Conservation (phyloP, 2,888 invertebrate species). For the Cataglyphis albicans region DNA sequence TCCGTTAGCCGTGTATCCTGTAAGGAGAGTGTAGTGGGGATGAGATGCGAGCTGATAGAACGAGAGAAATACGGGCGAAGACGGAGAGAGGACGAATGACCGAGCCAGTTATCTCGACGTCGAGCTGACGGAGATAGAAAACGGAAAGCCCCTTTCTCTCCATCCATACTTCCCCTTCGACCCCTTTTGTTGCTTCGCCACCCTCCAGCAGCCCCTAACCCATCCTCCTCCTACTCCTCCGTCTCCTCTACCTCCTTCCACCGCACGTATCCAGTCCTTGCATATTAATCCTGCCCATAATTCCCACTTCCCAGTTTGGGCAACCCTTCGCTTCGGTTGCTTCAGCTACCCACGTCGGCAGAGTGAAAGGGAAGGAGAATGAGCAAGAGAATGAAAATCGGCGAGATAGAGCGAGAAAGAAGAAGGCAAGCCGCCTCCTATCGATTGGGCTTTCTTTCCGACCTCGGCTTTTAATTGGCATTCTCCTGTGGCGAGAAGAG, state of each 20-base stretch:
- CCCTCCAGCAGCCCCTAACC: slow-evolving; percentile 71
- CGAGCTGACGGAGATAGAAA: slow-evolving; percentile 68
- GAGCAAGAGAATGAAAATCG: slow-evolving; percentile 71
- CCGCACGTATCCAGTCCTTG: slow-evolving; percentile 86
- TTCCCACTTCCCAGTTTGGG: slow-evolving; percentile 86
- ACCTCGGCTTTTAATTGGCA: slow-evolving; percentile 85
- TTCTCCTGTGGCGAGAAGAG: slow-evolving; percentile 84
- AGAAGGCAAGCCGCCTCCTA: slow-evolving; percentile 82
- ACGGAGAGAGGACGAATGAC: slow-evolving; percentile 65
- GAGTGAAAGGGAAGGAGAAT: slow-evolving; percentile 76
- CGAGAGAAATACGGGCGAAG: slow-evolving; percentile 53
- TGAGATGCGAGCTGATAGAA: slow-evolving; percentile 81
- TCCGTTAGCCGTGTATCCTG: slow-evolving; percentile 85
- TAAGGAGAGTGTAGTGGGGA: slow-evolving; percentile 83
- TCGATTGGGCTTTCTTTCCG: slow-evolving; percentile 85
- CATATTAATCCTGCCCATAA: slow-evolving; percentile 86
- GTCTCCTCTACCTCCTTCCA: slow-evolving; percentile 79
- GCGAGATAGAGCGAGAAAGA: slow-evolving; percentile 70
- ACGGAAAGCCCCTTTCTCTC: slow-evolving; percentile 72
- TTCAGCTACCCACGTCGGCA: slow-evolving; percentile 77
- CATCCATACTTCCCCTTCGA: slow-evolving; percentile 83
- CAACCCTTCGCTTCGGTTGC: slow-evolving; percentile 84
- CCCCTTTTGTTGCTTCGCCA: slow-evolving; percentile 85
- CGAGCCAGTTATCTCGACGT: slow-evolving; percentile 66
- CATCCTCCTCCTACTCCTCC: slow-evolving; percentile 73